phyloP scores from a whole-genome alignment of 2,797 vertebrate genomes.

The Hoplostethus mediterraneus region DNA sequence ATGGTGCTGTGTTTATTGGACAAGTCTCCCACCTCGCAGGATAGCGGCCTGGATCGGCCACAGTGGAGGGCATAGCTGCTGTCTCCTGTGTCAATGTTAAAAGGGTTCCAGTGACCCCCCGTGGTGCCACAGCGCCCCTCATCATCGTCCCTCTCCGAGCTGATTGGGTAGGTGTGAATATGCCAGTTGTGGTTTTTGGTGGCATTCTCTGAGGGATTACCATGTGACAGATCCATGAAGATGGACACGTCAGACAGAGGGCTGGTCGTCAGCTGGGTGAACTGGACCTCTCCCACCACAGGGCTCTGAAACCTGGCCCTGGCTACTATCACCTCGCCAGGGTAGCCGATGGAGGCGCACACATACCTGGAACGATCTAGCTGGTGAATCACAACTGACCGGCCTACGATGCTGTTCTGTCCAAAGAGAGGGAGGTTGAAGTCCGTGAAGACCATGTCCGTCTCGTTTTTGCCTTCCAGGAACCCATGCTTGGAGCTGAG shows the following conservation, averaged over 20 bases:
- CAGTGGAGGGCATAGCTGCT: constrained; percentile 79
- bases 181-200: constrained; percentile 87
- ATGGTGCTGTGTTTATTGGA: constrained; percentile 76
- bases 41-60: constrained; percentile 68
- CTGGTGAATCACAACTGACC: constrained; percentile 84
- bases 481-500: constrained; percentile 83
- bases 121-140: constrained; percentile 72
- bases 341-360: constrained; percentile 83
- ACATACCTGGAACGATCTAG: constrained; percentile 62
- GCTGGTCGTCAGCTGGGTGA: constrained; percentile 78
- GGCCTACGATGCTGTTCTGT: constrained; percentile 86
- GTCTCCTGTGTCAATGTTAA: constrained; percentile 54
- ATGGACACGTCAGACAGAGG: constrained; percentile 85
- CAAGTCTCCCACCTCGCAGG: constrained; percentile 86
- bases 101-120: constrained; percentile 86
- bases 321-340: constrained; percentile 75
- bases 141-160: constrained; percentile 81
- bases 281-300: constrained; percentile 82
- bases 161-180: constrained; percentile 82
- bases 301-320: constrained; percentile 76
- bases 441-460: constrained; percentile 67
- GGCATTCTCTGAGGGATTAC: constrained; percentile 45
- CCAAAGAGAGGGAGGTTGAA: constrained; percentile 88
- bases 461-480: constrained; percentile 46
- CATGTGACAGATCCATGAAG: constrained; percentile 82